phyloP scores from a whole-genome alignment of 2,888 invertebrate genomes.

The Ennomos erosarius region DNA sequence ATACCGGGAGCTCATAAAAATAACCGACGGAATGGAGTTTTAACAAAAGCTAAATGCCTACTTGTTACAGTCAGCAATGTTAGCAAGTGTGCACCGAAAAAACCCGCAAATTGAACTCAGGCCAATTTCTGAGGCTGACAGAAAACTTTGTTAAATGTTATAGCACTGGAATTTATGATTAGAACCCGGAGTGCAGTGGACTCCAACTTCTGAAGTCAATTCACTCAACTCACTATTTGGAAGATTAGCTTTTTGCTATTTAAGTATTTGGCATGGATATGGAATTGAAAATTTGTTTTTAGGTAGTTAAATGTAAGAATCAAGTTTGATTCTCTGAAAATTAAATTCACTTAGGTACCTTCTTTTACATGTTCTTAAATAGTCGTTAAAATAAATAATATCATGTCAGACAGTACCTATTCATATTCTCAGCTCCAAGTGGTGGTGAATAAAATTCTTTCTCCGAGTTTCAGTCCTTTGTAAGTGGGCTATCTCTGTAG shows the following conservation, averaged over 20 bases:
- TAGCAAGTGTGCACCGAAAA: conserved; percentile 48
- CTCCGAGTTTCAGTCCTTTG: conserved; percentile 23
- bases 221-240: conserved; percentile 48
- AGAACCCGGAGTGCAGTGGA: conserved; percentile 57
- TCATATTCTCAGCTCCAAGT: neutral
- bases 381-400: too few species aligned
- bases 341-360: too few species aligned
- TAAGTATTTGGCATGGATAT: conserved; percentile 1
- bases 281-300: too few species aligned
- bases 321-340: too few species aligned
- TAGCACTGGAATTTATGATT: conserved; percentile 69
- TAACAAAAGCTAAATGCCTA: conserved; percentile 48
- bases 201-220: conserved; percentile 61
- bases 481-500: conserved; percentile 22
- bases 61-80: conserved; percentile 50
- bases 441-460: conserved; percentile 15
- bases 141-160: conserved; percentile 69
- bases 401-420: too few species aligned
- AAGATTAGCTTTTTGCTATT: conserved; percentile 34
- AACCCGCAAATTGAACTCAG: conserved; percentile 53
- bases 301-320: too few species aligned
- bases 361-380: too few species aligned
- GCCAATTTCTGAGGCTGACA: conserved; percentile 68
- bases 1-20: conserved; percentile 43
- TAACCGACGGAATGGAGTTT: conserved; percentile 40